Conservation (phyloP, 2,797 vertebrate species). For the Myotis daubentonii region DNA sequence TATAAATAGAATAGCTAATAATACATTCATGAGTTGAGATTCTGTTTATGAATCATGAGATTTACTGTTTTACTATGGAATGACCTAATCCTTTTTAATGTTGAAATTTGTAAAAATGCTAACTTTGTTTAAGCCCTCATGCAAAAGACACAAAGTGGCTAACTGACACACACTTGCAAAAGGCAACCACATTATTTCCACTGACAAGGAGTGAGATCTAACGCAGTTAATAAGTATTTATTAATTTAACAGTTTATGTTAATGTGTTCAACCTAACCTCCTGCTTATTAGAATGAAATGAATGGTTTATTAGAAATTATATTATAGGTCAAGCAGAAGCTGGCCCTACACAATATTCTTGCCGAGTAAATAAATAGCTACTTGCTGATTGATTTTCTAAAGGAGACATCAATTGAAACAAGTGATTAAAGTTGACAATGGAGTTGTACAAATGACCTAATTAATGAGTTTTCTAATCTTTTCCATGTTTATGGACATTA, state of each 20-base stretch:
- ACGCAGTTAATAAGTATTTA: conserved; percentile 48
- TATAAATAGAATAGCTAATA: neutral
- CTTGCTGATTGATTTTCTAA: conserved; percentile 40
- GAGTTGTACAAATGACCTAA: conserved; percentile 66
- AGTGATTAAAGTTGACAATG: conserved; percentile 73
- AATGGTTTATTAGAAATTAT: conserved; percentile 47
- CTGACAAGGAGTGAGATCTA: conserved; percentile 16
- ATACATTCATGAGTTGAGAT: neutral
- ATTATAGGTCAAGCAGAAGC: conserved; percentile 35
- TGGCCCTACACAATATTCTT: neutral
- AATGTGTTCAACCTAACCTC: conserved; percentile 5
- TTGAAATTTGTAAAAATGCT: neutral
- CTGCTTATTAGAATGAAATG: conserved; percentile 59
- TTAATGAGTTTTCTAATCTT: conserved; percentile 68
- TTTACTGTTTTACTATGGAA: neutral
- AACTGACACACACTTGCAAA: neutral
- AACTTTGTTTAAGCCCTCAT: neutral
- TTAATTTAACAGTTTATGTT: conserved; percentile 49
- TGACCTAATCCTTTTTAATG: neutral
- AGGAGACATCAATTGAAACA: conserved; percentile 65
- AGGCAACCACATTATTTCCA: neutral
- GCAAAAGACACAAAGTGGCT: neutral
- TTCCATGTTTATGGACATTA: conserved; percentile 54
- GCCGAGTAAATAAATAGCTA: conserved; percentile 61
- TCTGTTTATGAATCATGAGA: neutral